Conservation (phyloP, 2,113 vertebrate species). For the Lichenostomus cassidix region DNA sequence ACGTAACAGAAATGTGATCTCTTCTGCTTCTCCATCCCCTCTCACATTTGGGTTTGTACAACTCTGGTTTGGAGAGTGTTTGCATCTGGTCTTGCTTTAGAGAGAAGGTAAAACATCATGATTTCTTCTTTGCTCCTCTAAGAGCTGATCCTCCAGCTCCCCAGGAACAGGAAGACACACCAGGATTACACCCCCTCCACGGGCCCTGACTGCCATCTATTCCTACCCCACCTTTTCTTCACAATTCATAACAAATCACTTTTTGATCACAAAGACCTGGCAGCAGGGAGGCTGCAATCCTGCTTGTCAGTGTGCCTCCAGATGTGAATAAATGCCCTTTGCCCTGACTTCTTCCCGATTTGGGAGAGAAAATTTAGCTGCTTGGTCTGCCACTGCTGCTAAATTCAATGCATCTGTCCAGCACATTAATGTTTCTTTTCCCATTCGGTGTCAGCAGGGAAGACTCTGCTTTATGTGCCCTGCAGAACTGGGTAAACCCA, state of each 20-base stretch:
- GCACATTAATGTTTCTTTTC: not conserved
- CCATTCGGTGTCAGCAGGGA: not conserved
- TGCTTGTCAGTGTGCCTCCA: not conserved
- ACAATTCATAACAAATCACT: not conserved
- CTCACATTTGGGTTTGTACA: not conserved
- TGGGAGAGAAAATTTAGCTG: not conserved
- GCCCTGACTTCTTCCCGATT: not conserved
- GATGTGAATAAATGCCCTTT: not conserved
- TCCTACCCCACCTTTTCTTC: not conserved
- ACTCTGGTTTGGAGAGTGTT: not conserved
- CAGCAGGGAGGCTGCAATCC: not conserved
- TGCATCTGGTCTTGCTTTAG: not conserved
- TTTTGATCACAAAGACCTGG: not conserved
- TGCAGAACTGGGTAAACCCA: not conserved
- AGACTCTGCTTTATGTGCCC: not conserved
- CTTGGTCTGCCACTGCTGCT: not conserved
- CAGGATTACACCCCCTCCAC: not conserved
- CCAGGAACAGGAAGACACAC: not conserved
- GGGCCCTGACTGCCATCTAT: not conserved
- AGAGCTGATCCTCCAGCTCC: not conserved
- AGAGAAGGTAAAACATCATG: not conserved
- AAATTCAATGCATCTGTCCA: not conserved
- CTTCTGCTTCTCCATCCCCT: not conserved
- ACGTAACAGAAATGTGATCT: not conserved
- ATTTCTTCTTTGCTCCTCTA: not conserved